phyloP scores from a whole-genome alignment of 1,140 invertebrate genomes.

The Drosophila azteca region DNA sequence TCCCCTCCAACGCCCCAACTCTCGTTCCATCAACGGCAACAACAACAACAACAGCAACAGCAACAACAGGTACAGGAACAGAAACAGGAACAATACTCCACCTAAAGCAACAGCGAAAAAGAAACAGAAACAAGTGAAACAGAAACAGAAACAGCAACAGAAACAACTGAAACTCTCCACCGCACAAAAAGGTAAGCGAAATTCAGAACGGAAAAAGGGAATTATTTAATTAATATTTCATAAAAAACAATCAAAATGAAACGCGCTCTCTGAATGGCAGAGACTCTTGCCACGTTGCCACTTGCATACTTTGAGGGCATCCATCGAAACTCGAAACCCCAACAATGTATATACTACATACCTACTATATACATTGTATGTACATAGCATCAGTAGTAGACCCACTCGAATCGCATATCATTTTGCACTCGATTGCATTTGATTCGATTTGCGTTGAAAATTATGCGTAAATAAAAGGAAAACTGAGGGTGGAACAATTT shows the following conservation, averaged over 20 bases:
- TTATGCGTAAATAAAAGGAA: slow-evolving; percentile 16
- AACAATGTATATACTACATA: not conserved
- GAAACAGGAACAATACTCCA: slow-evolving; percentile 6
- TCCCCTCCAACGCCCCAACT: slow-evolving; percentile 16
- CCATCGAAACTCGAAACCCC: no score
- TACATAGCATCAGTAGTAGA: no score
- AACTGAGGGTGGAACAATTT: not conserved
- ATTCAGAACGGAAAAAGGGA: slow-evolving; percentile 10
- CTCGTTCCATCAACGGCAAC: not conserved
- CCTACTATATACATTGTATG: no score
- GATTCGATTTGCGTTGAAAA: slow-evolving; percentile 62
- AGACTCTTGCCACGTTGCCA: slow-evolving; percentile 31
- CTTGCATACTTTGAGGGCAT: no score
- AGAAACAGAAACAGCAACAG: slow-evolving; percentile 15
- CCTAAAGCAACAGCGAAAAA: slow-evolving; percentile 2
- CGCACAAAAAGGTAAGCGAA: slow-evolving; percentile 54
- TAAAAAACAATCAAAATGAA: slow-evolving; percentile 42
- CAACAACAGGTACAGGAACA: slow-evolving; percentile 19
- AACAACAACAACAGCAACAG: slow-evolving; percentile 9
- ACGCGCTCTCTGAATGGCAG: slow-evolving; percentile 28
- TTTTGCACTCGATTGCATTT: slow-evolving; percentile 67
- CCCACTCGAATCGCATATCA: slow-evolving; percentile 28
- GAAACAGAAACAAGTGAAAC: slow-evolving; percentile 18
- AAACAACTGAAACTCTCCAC: slow-evolving; percentile 18
- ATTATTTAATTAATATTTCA: slow-evolving; percentile 57